Evolutionary conservation across 1,140 invertebrate species (phyloP).

Genomic region (Sweltsa coloradensis): DNA sequence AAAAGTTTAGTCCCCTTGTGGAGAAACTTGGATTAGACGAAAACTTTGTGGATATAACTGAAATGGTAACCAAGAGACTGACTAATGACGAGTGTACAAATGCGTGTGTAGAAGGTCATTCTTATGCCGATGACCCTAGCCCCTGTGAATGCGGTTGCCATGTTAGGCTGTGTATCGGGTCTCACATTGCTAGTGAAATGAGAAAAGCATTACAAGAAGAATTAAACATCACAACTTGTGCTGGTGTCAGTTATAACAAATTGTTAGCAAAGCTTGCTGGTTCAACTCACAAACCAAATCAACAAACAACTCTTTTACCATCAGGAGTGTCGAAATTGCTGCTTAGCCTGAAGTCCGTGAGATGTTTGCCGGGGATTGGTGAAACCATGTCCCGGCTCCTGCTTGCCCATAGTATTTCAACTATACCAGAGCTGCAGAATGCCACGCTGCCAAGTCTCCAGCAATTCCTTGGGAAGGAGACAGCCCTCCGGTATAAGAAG

Average conservation of each 20-base stretch:
- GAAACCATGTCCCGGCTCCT: slow-evolving; percentile 48
- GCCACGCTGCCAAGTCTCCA: slow-evolving; percentile 40
- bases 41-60: slow-evolving; percentile 62
- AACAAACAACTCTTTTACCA: slow-evolving; percentile 66
- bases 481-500: slow-evolving; percentile 50
- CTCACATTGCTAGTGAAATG: slow-evolving; percentile 55
- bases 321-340: slow-evolving; percentile 48
- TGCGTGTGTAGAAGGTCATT: slow-evolving; percentile 16
- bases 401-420: slow-evolving; percentile 44
- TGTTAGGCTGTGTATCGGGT: slow-evolving; percentile 46
- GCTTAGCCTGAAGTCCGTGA: slow-evolving; percentile 40
- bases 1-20: slow-evolving; percentile 50
- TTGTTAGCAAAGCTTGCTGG: slow-evolving; percentile 66
- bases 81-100: slow-evolving; percentile 22
- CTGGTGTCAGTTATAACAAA: slow-evolving; percentile 74
- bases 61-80: slow-evolving; percentile 41
- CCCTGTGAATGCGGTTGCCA: slow-evolving; percentile 58
- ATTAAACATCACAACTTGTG: slow-evolving; percentile 62
- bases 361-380: slow-evolving; percentile 59
- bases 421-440: slow-evolving; percentile 50
- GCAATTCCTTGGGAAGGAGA: slow-evolving; percentile 47
- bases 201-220: slow-evolving; percentile 47
- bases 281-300: slow-evolving; percentile 59
- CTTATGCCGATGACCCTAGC: slow-evolving; percentile 13
- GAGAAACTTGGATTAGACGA: slow-evolving; percentile 72